Base-by-base conservation (phyloP, 1,140 invertebrate species). In the Megathymus violae region DNA sequence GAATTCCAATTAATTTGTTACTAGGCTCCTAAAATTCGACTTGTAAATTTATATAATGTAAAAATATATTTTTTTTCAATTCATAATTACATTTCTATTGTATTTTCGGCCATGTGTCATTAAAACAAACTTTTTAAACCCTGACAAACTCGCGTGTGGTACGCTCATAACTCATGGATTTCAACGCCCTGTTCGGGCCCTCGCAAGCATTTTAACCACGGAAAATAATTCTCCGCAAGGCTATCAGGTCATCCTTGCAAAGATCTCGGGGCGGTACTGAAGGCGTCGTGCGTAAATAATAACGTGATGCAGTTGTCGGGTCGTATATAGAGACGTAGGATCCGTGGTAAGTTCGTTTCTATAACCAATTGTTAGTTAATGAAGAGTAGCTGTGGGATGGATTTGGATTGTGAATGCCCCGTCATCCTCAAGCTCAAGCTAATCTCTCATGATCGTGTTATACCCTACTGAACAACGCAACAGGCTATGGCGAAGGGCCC, bases 181-280 rank as follows among this genome's bases (percentile, higher is more conserved):
- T 51, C 50, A 41, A 52, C 50, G 50, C 50, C 50, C 50, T 13
- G 27, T 40, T n/a, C 17, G 15, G 15, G 34, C 50, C 50, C 34
- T 52, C 17, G 54, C 56, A 60, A 58, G 60, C 58, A 58, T 65
- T 56, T 44, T 59, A 60, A 60, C 40, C 62, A 38, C 47, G 43
- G 54, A 58, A 41, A 65, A 65, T 65, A 65, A 51, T 44, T 65
- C 63, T 62, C 50, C 36, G 16, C 7, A 50, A 47, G 54, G 62
- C 56, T 60, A 65, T 65, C 63, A 17, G 47, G 16, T 52, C 62
- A 64, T 46, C 51, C 62, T 44, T 60, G 34, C 19, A 34, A 40
- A 52, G 54, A 65, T 65, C 63, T 64, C 36, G 43, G 63, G 63
- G 63, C 63, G 62, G 48, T 31, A 17, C 60, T 14, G 51, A 36